These are phyloP conservation scores for Autographa gamma DNA, from an alignment of 2,888 invertebrate genomes.

Conservation along the genomic window DNA sequence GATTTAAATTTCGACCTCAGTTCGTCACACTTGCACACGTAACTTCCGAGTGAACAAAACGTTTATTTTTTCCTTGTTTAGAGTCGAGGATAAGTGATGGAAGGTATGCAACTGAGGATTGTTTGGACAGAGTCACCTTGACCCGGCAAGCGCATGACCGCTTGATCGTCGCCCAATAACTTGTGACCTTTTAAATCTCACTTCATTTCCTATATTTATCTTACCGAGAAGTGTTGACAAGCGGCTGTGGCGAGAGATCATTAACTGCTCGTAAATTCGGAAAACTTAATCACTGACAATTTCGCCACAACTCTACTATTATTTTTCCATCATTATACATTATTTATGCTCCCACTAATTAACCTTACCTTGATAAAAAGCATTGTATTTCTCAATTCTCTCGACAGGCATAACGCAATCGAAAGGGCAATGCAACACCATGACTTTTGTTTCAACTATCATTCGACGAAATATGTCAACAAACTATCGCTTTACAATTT, in stretches of 20 bases:
- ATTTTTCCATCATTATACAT: constrained; percentile 46
- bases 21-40: constrained; percentile 53
- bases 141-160: constrained; percentile 72
- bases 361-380: constrained; percentile 33
- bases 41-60: constrained; percentile 72
- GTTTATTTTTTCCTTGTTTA: constrained; percentile 66
- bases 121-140: constrained; percentile 75
- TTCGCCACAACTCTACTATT: constrained; percentile 37
- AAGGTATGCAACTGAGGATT: constrained; percentile 58
- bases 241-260: constrained; percentile 40
- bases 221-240: constrained; percentile 56
- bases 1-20: constrained; percentile 49
- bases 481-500: constrained; percentile 42
- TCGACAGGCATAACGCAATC: constrained; percentile 41
- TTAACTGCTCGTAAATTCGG: constrained; percentile 48
- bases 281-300: constrained; percentile 52
- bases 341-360: constrained; percentile 37
- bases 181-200: constrained; percentile 73
- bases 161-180: constrained; percentile 68
- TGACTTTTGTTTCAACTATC: constrained; percentile 34
- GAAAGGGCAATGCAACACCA: constrained; percentile 32
- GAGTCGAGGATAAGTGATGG: constrained; percentile 51
- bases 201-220: constrained; percentile 79
- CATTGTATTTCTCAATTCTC: constrained; percentile 51
- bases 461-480: constrained; percentile 29